Conservation (phyloP, 2,888 invertebrate genomes). For the Trissolcus japonicus region DNA sequence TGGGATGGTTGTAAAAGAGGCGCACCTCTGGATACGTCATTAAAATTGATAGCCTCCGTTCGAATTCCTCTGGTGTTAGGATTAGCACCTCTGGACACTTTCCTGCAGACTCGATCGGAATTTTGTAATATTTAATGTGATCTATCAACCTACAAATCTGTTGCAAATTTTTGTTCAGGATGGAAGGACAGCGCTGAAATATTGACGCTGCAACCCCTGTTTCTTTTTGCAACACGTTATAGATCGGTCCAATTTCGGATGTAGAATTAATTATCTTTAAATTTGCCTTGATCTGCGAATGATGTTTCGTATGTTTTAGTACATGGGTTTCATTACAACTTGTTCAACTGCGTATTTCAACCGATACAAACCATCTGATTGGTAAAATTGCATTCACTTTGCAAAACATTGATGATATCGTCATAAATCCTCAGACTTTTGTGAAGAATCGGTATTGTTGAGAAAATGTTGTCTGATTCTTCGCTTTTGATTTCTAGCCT, state of each 20-base stretch:
- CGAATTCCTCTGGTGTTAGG: constrained; percentile 79
- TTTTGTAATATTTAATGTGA: constrained; percentile 77
- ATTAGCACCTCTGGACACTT: constrained; percentile 79
- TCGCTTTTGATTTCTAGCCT: constrained; percentile 73
- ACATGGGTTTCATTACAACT: neutral
- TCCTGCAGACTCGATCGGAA: constrained; percentile 78
- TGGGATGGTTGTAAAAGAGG: constrained; percentile 80
- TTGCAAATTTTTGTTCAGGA: constrained; percentile 80
- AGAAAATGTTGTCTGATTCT: constrained; percentile 60
- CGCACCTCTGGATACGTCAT: constrained; percentile 80
- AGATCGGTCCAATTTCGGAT: constrained; percentile 78
- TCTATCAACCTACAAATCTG: constrained; percentile 78
- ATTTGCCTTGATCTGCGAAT: constrained; percentile 78
- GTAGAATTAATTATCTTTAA: constrained; percentile 80
- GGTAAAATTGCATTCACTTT: constrained; percentile 78
- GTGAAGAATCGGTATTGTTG: constrained; percentile 61
- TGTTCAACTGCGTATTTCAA: neutral
- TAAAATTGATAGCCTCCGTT: constrained; percentile 79
- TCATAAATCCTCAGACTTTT: constrained; percentile 78
- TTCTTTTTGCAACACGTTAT: constrained; percentile 78
- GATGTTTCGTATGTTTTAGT: constrained; percentile 13
- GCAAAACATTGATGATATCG: constrained; percentile 78
- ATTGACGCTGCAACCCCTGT: constrained; percentile 78
- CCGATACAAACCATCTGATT: neutral
- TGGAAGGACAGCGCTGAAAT: constrained; percentile 80